Evolutionary conservation across 1,140 invertebrate species (phyloP).

Genomic region (Musca vetustissima): DNA sequence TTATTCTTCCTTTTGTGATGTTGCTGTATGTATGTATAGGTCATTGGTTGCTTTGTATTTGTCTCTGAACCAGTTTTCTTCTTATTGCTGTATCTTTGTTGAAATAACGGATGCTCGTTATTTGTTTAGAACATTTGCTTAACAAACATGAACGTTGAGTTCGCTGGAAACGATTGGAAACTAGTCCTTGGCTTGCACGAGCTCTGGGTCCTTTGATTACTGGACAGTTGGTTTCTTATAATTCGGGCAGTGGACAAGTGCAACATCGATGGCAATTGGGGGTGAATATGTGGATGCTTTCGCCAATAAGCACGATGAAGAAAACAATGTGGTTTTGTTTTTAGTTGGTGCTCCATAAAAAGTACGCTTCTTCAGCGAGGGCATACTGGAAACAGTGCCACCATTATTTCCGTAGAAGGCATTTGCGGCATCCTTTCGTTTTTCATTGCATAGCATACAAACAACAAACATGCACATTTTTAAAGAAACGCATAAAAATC

Average conservation of each 20-base stretch:
- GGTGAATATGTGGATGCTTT: conserved; percentile 1
- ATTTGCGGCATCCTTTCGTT: conserved; percentile 28
- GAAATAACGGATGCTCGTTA: too few species aligned
- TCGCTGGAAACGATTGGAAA: too few species aligned
- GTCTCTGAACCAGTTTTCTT: background rate
- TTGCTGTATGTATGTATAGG: background rate
- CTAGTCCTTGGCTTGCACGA: background rate
- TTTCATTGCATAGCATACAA: conserved; percentile 31
- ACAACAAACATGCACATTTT: conserved; percentile 34
- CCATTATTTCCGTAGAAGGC: conserved; percentile 17
- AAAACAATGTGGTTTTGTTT: conserved; percentile 22
- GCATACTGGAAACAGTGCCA: conserved; percentile 21
- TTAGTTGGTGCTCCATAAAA: conserved; percentile 24
- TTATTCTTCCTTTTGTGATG: background rate
- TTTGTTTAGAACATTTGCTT: too few species aligned
- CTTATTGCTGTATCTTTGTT: background rate
- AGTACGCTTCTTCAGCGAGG: conserved; percentile 26
- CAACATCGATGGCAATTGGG: conserved; percentile 11
- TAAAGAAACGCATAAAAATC: background rate
- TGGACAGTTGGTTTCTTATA: background rate
- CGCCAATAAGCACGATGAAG: conserved; percentile 23
- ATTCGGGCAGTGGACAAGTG: background rate
- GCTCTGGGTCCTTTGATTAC: background rate
- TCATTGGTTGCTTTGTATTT: background rate
- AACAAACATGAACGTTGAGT: too few species aligned